These are phyloP conservation scores for Coregonus ussuriensis DNA, from an alignment of 2,797 vertebrate species.

Conservation along the genomic window DNA sequence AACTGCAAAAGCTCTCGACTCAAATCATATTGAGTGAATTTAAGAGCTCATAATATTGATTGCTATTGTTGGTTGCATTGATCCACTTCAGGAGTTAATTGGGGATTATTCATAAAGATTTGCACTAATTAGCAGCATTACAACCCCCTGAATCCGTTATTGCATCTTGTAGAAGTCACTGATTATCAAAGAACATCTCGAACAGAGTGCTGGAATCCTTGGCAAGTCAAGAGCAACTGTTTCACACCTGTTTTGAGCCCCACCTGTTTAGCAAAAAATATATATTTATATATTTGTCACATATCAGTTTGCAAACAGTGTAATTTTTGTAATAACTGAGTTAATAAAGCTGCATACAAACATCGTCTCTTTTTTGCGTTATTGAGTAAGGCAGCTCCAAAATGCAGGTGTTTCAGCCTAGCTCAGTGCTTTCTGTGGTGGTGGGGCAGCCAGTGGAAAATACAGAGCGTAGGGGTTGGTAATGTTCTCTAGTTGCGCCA, in stretches of 20 bases:
- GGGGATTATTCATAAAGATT: slow-evolving; percentile 53
- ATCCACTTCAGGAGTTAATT: slow-evolving; percentile 59
- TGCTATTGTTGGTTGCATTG: slow-evolving; percentile 47
- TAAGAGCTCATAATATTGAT: slow-evolving; percentile 55
- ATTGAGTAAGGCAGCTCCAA: no score
- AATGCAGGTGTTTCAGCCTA: no score
- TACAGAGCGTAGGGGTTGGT: no score
- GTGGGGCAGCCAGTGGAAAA: no score
- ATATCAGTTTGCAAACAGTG: no score
- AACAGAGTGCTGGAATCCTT: slow-evolving; percentile 14
- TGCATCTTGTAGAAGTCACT: slow-evolving; percentile 50
- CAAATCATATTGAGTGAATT: slow-evolving; percentile 42
- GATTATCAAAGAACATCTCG: slow-evolving; percentile 52
- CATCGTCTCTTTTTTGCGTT: not conserved
- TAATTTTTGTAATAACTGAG: no score
- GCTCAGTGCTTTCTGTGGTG: no score
- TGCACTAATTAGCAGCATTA: slow-evolving; percentile 55
- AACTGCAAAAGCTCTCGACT: slow-evolving; percentile 9
- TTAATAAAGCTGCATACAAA: not conserved
- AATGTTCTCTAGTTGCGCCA: no score
- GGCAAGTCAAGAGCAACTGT: slow-evolving; percentile 20
- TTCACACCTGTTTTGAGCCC: no score
- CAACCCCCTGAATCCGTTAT: slow-evolving; percentile 46
- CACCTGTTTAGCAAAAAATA: no score
- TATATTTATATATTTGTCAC: no score